A percentile compares a stretch with the other conserved stretches of the same genome.
Evolutionary conservation across 2,888 invertebrate species (phyloP).

Genomic region (Allolobophora icterica): DNA sequence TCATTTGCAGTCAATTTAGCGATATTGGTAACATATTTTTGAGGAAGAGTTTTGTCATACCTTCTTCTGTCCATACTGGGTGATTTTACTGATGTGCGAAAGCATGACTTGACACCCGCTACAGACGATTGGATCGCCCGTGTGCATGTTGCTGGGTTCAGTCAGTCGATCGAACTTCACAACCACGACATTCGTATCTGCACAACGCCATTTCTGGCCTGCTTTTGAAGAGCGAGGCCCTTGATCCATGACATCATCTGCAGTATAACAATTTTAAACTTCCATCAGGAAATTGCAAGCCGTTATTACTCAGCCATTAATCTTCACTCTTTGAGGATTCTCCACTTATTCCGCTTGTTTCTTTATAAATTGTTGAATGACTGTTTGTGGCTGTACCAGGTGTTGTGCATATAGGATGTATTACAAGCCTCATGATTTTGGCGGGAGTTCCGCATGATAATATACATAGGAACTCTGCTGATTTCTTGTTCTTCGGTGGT

Average conservation of each 20-base stretch:
- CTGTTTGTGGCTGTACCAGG: no score
- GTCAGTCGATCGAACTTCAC: constrained; percentile 57
- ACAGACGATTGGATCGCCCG: constrained; percentile 60
- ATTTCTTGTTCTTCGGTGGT: no score
- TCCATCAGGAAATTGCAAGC: neutral
- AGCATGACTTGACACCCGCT: constrained; percentile 55
- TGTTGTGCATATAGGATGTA: no score
- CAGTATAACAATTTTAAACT: neutral
- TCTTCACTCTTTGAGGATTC: no score
- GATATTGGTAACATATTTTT: neutral
- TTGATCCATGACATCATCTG: no score
- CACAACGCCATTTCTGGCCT: constrained; percentile 51
- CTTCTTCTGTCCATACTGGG: neutral
- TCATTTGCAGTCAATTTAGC: neutral
- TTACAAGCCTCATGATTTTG: no score
- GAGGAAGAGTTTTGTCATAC: neutral
- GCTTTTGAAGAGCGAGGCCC: neutral
- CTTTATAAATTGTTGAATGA: no score
- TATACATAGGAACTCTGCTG: no score
- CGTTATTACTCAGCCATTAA: neutral
- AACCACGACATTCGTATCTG: constrained; percentile 61
- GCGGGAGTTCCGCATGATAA: no score
- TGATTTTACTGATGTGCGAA: constrained; percentile 57
- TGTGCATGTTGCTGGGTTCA: constrained; percentile 60
- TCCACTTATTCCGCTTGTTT: no score